Evolutionary conservation across 2,113 vertebrate species (phyloP), one percentile per base, ranked within the genome.

Genomic region (Pycnonotus jocosus): DNA sequence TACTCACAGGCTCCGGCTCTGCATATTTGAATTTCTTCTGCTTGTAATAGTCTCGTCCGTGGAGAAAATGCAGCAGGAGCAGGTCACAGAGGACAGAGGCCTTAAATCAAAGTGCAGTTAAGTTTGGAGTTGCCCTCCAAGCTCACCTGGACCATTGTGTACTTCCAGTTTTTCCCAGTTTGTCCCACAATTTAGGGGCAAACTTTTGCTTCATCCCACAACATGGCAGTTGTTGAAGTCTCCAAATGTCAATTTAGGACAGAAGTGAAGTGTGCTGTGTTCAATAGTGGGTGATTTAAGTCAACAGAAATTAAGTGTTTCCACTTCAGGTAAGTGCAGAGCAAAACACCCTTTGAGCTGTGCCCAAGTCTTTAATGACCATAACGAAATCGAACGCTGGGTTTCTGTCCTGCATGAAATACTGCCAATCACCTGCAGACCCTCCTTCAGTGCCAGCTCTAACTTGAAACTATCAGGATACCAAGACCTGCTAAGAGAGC

Each of bases 21-120:
- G 98, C 98, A 2, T 98, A 97, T 97, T 99, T 99, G 97, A 99
- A 99, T 95, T 99, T 99, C 98, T 99, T 99, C 93, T 99, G 99
- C 95, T 99, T 99, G 97, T 99, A 99, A 95, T 98, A 99, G 89
- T 99, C 97, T 69, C 98, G 98, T 97, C 98, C 99, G 27, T 99
- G 98, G 38, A 99, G 97, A 68, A 99, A 97, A 91, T 99, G 97
- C 21, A 99, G 98, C 72, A 99, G 97, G 42, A 99, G 95, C 92
- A 99, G 78, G 95, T 99, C 99, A n/a, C 99, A 99, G 30, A 99
- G 98, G 4, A 99, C 98, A 5, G 99, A 99, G 45, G 99, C 99
- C 99, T 99, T 71, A 56, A 94, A 93, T 24, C 51, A 95, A 88
- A 96, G 44, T 3, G 13, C 38, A 82, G 47, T 68, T 66, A 74